phyloP scores from a whole-genome alignment of 2,113 vertebrate species.

The Carassius auratus region DNA sequence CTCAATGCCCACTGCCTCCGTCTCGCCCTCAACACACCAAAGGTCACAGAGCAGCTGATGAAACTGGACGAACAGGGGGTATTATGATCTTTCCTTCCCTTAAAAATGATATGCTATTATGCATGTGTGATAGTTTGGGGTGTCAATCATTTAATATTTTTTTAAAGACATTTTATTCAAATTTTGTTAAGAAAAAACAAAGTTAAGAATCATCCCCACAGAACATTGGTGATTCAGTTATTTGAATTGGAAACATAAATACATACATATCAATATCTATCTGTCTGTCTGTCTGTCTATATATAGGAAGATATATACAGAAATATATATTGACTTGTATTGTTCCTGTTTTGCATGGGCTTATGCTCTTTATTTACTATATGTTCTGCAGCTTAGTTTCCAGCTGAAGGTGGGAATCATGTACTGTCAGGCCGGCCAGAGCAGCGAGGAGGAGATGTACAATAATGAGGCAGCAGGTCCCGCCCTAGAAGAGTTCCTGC shows the following conservation, averaged over 20 bases:
- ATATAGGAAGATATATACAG: no score
- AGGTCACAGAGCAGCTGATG: conserved; percentile 98
- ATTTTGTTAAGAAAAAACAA: not conserved
- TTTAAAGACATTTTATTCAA: not conserved
- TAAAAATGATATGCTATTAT: not conserved
- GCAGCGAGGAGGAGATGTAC: conserved; percentile 98
- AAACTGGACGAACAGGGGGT: conserved; percentile 99
- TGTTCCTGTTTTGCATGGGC: not conserved
- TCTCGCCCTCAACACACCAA: conserved; percentile 95
- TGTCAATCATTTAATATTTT: not conserved
- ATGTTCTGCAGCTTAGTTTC: conserved; percentile 86
- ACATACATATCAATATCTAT: no score
- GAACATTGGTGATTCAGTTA: not conserved
- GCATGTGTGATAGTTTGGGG: not conserved
- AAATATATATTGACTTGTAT: not conserved
- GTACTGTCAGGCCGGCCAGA: conserved; percentile 97
- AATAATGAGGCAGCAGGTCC: conserved; percentile 94
- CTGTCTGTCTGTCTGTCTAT: no score
- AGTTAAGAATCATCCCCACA: not conserved
- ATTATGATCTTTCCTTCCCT: conserved; percentile 55
- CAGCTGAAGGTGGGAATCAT: conserved; percentile 98
- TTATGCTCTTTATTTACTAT: conserved; percentile 7
- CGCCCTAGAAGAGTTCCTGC: conserved; percentile 95
- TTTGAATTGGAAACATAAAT: no score
- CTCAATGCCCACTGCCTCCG: conserved; percentile 93